Base-by-base conservation (phyloP, 2,113 vertebrate genomes). In the Orthonyx spaldingii region DNA sequence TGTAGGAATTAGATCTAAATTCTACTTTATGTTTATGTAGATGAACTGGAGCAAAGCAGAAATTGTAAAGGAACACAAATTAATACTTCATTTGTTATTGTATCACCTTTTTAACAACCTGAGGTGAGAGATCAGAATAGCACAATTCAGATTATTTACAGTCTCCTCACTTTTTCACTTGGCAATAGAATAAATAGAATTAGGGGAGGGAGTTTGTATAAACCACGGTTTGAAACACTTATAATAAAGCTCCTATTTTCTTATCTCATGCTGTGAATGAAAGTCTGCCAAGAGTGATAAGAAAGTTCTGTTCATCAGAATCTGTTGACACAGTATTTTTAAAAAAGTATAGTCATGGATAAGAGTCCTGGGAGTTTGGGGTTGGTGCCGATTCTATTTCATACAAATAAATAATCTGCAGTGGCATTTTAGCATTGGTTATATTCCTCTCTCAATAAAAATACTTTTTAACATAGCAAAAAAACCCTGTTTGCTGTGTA, bases 271-370 rank as follows among this genome's bases (percentile, higher is more conserved):
- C 50, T 95, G 78, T 69, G 96, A 96, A 92, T 87, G 68, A 84
- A 84, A 91, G 57, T 89, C 96, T 97, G 96, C 74, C 24, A 56
- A 85, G 28, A 94, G 57, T 35, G 95, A 96, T 97, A 97, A 97
- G 95, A 95, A 97, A 96, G 88, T 97, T 97, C 76, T 90, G 76
- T 95, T 96, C 76, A 93, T 79, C 71, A 76, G 90, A 96, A 86
- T 90, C 82, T 95, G 93, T 97, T 96, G 86, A 94, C 69, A 39
- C 20, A 79, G 53, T 96, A 66, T 95, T 97, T 96, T 95, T 60
- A 81, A 94, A 96, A 96, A 55, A 95, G 47, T 89, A 76, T 15
- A 80, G 53, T 64, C 77, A 55, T n/a, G 81, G 90, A 65, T 93
- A 81, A 47, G n/a, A 88, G 83, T 92, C 95, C 52, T 8, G 3